Percentiles rank a stretch among this genome's conserved stretches.
These are phyloP conservation scores for Plusia festucae DNA, from an alignment of 2,888 invertebrate genomes.

Conservation along the genomic window DNA sequence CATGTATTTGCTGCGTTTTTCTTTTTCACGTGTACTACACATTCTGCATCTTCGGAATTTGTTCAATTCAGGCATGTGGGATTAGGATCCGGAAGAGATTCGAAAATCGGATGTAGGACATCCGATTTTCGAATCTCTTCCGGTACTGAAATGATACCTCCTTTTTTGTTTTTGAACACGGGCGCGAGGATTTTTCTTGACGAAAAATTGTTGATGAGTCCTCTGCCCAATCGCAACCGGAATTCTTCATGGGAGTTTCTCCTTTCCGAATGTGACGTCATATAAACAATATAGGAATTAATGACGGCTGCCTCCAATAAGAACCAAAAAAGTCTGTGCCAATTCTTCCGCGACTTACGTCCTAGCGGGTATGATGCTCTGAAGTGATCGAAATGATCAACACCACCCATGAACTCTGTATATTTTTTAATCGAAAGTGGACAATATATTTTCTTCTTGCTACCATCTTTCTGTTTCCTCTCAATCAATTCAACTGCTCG, in stretches of 20 bases:
- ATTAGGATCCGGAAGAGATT: no score
- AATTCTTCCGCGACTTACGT: conserved; percentile 25
- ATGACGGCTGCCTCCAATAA: conserved; percentile 25
- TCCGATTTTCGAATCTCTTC: conserved; percentile 15
- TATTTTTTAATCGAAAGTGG: conserved; percentile 33
- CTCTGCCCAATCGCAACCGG: conserved; percentile 21
- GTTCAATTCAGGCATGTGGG: conserved; percentile 18
- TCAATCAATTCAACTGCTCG: conserved; percentile 21
- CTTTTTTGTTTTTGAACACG: conserved; percentile 25
- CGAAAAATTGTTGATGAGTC: background rate
- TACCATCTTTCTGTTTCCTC: conserved; percentile 34
- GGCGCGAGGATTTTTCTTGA: conserved; percentile 19
- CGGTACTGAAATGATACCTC: conserved; percentile 26
- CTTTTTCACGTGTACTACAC: conserved; percentile 34
- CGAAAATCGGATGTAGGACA: no score
- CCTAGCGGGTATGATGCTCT: conserved; percentile 34
- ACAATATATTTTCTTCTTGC: conserved; percentile 28
- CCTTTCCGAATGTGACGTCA: conserved; percentile 21
- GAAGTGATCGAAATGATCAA: conserved; percentile 28
- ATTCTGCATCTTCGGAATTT: conserved; percentile 34
- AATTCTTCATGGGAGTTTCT: conserved; percentile 21
- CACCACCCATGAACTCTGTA: conserved; percentile 32
- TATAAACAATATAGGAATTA: conserved; percentile 33
- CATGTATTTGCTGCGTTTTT: conserved; percentile 29
- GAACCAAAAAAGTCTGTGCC: conserved; percentile 29